Base-by-base conservation (phyloP, 2,888 invertebrate genomes). In the Polydrusus tereticollis region DNA sequence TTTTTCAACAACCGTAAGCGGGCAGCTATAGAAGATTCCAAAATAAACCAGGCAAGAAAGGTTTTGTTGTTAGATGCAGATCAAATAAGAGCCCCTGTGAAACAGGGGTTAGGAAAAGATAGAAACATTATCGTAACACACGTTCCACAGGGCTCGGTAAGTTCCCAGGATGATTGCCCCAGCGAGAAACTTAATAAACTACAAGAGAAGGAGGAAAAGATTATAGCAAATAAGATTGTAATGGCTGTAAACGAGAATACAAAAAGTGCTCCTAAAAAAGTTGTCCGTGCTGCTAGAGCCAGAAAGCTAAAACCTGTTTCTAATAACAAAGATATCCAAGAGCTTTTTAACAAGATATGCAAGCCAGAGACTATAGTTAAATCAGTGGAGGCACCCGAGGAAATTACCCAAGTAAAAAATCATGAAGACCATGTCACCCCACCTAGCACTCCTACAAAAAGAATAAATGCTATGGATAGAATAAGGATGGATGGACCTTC, bases 1-100 rank as follows among this genome's bases (percentile, higher is more conserved):
- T 94, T 89, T 87, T 94, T 93, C 84, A 91, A 89, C 83, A 91
- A 90, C 80, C 89, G 94, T 81, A 94, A 94, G 86, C 89, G 94
- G 79, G 88, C 90, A 70, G 92, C 91, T n/a, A 84, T 87, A 7
- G 93, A 93, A 60, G 93, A 94, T 82, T 81, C 87, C 65, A 86
- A 87, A 74, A 75, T 82, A 76, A 80, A 78, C 78, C 83, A 85
- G 83, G 83, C 85, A 83, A 88, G 84, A 82, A 90, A 90, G 84
- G 87, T 88, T 52, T 79, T 86, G 67, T 68, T 85, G 67, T 79
- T 86, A 55, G 86, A 87, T 75, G 75, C 76, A 62, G 72, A 72
- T 72, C 67, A 73, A 47, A 59, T 66, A 55, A 57, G 66, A 12
- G 52, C 72, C 58, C 55, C 75, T 20, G 29, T 41, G 47, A 59